These are phyloP conservation scores for Andrena dorsata DNA, from an alignment of 2,888 invertebrate species.

Conservation along the genomic window DNA sequence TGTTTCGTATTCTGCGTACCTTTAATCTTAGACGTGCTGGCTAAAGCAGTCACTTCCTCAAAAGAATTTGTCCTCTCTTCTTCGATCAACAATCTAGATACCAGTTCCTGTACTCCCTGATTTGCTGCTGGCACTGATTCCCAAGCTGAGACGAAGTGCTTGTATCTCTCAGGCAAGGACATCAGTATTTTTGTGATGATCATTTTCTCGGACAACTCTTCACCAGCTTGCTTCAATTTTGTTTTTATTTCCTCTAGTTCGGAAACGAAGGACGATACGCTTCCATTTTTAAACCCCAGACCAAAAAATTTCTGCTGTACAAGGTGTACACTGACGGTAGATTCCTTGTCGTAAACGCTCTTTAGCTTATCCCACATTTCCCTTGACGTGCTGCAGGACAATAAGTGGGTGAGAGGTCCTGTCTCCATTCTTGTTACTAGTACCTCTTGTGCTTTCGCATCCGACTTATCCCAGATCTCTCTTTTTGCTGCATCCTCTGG, in stretches of 20 bases:
- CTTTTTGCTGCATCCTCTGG: neutral
- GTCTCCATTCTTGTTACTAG: neutral
- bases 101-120: neutral
- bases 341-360: neutral
- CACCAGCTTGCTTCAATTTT: neutral
- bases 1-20: too few relatives aligned
- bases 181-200: neutral
- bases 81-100: neutral
- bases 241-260: neutral
- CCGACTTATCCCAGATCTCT: too few relatives aligned
- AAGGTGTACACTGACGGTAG: neutral
- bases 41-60: too few relatives aligned
- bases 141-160: neutral
- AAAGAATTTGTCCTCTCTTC: neutral
- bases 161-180: neutral
- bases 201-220: neutral
- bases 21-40: too few relatives aligned
- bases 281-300: neutral
- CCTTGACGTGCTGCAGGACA: neutral
- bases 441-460: neutral
- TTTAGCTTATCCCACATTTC: constrained; percentile 2
- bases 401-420: neutral
- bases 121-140: neutral
- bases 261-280: neutral
- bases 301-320: neutral